Base-by-base conservation (phyloP, 1,140 invertebrate genomes). In the Spodoptera frugiperda region DNA sequence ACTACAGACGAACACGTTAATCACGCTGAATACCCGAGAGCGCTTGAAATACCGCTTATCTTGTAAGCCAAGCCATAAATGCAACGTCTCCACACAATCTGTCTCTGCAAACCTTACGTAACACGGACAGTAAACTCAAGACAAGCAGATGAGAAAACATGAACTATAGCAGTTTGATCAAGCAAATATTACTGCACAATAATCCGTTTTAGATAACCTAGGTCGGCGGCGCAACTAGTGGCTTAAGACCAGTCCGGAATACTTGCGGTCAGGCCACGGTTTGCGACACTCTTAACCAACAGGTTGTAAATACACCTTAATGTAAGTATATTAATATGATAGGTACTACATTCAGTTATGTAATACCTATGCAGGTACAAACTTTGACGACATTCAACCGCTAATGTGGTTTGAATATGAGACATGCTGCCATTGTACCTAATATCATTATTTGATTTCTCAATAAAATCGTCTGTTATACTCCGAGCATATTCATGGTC, bases 171-270 rank as follows among this genome's bases (percentile, higher is more conserved):
- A 73, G 70, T 49, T 17, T 33, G 21, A 25, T 46, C 61, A 61
- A 61, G 55, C 55, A 73, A 73, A 73, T 73, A 73, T 73, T 49
- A 73, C 55, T 21, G 49, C 39, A 49, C 33, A 9, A 39, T 75
- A 75, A 65, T 63, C 72, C 48, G 54, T 75, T 75, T 65, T 75
- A 75, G 72, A 65, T 75, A 75, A 73, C 55, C 54, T 49, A 39
- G 21, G 71, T 75, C 59, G 11, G 59, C 9, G 72, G 59, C 9
- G 72, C 72, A 75, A 75, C 72, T 75, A 54, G 72, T 75, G 59
- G 48, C 49, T 54, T n/a, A 10, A 19, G 72, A 61, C 59, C 33
- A 65, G 46, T 39, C 72, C 25, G 72, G 72, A 65, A 75, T 44
- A 17, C 48, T 65, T 65, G 72, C 57, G 71, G 71, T 73, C 55